phyloP scores from a whole-genome alignment of 2,113 vertebrate species.

The Psophia crepitans region DNA sequence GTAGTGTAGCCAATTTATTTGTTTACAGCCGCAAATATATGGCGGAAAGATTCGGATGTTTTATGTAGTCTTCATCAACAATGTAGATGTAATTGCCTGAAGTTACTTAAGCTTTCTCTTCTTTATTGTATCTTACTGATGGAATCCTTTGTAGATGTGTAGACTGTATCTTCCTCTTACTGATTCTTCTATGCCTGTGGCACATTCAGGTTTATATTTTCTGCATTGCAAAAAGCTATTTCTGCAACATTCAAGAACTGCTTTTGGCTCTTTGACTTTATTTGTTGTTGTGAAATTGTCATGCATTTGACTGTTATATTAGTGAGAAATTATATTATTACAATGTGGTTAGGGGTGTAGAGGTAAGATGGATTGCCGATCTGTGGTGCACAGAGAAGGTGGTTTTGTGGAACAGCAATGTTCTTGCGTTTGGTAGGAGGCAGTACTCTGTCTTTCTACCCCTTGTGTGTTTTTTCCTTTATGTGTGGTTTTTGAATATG shows the following conservation, averaged over 20 bases:
- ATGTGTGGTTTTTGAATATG: not conserved
- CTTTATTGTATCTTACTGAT: constrained; percentile 33
- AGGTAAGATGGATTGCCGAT: not conserved
- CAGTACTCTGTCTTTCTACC: not conserved
- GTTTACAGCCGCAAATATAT: not conserved
- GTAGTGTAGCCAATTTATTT: not conserved
- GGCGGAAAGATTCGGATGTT: not conserved
- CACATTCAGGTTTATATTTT: constrained; percentile 12
- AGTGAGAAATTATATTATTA: not conserved
- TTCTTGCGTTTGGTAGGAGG: not conserved
- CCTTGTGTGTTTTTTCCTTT: not conserved
- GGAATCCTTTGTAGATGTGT: constrained; percentile 33
- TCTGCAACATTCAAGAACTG: not conserved
- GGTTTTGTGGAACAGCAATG: not conserved
- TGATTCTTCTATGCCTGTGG: constrained; percentile 46
- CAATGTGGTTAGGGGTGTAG: not conserved
- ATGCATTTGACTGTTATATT: not conserved
- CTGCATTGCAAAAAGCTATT: constrained; percentile 29
- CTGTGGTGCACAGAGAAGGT: not conserved
- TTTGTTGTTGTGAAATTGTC: constrained; percentile 19
- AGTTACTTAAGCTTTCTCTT: constrained; percentile 53
- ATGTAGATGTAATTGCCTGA: constrained; percentile 38
- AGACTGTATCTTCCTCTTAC: not conserved
- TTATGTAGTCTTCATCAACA: constrained; percentile 7
- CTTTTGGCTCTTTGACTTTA: constrained; percentile 17